These are phyloP conservation scores for Theocolax elegans DNA, from an alignment of 1,140 invertebrate species.

Conservation along the genomic window DNA sequence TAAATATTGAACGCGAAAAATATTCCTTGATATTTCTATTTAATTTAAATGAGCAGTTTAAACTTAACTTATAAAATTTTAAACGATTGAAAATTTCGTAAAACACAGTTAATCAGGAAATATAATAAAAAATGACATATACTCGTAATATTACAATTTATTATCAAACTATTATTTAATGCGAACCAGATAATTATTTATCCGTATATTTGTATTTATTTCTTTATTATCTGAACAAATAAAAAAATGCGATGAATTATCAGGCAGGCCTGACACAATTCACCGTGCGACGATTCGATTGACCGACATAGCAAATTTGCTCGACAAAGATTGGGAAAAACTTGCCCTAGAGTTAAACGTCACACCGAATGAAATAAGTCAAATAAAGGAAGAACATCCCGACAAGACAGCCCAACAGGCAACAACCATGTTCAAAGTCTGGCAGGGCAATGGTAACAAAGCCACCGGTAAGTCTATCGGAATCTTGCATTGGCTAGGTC, in stretches of 20 bases:
- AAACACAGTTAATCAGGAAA: no score
- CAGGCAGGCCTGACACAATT: slow-evolving; percentile 74
- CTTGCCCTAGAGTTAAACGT: slow-evolving; percentile 88
- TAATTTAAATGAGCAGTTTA: no score
- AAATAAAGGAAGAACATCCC: slow-evolving; percentile 88
- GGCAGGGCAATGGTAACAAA: slow-evolving; percentile 80
- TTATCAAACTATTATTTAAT: no score
- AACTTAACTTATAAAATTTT: background rate
- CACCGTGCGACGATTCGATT: slow-evolving; percentile 84
- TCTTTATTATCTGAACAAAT: no score
- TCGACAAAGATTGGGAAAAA: slow-evolving; percentile 92
- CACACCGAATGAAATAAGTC: slow-evolving; percentile 85
- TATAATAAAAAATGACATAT: background rate
- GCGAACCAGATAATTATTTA: no score
- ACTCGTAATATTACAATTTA: background rate
- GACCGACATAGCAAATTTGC: slow-evolving; percentile 90
- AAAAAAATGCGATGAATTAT: slow-evolving; percentile 10
- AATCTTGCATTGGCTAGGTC: background rate
- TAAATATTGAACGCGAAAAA: no score
- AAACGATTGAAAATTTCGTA: background rate
- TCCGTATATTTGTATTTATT: no score
- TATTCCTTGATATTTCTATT: no score
- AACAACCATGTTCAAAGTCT: slow-evolving; percentile 91
- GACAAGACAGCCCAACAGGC: slow-evolving; percentile 89
- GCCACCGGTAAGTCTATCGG: slow-evolving; percentile 72